Base-by-base conservation (phyloP, 2,888 invertebrate genomes). In the Phrixothrix hirtus region DNA sequence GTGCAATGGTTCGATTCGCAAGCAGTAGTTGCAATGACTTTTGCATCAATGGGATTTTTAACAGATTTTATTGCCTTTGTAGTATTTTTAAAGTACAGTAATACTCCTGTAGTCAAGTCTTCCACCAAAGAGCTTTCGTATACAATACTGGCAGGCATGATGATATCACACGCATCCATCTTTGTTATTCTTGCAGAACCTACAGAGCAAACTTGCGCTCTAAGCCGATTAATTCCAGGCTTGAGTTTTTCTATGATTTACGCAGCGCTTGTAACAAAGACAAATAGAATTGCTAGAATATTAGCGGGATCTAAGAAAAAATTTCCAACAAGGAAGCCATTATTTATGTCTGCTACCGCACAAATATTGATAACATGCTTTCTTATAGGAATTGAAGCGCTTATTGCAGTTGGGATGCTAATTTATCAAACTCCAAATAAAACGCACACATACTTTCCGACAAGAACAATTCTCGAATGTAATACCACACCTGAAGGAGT, bases 21-120 rank as follows among this genome's bases (percentile, higher is more conserved):
- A 63, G 85, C 87, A 0, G 78, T 88, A 44, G 79, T 83, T 10
- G 81, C 83, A 9, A 80, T 84, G 63, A 75, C 75, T 11, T 78
- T 85, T 64, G 81, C 84, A 16, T 77, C 77, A 27, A 64, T 83
- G 38, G 87, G 88, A n/a, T 81, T 88, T 58, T 70, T 83, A 32
- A 77, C 80, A 26, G 86, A 87, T 1, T 71, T 79, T 21, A 78
- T 82, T 64, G 80, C 85, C 1, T 79, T 82, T 55, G 69, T 78
- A 26, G 78, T 87, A 16, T 88, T 89, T 73, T 70, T 86, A 35
- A 79, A 79, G 48, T 81, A 84, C 74, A 85, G 88, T 74, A 76
- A 85, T 72, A 91, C 90, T 0, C 89, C 90, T 1, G 86, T 90
- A 2, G 89, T 91, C 27, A 88, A 89, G 75, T 81, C 83, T 1